Evolutionary conservation across 2,797 vertebrate genomes (phyloP).

Genomic region (Craterocephalus amniculus): DNA sequence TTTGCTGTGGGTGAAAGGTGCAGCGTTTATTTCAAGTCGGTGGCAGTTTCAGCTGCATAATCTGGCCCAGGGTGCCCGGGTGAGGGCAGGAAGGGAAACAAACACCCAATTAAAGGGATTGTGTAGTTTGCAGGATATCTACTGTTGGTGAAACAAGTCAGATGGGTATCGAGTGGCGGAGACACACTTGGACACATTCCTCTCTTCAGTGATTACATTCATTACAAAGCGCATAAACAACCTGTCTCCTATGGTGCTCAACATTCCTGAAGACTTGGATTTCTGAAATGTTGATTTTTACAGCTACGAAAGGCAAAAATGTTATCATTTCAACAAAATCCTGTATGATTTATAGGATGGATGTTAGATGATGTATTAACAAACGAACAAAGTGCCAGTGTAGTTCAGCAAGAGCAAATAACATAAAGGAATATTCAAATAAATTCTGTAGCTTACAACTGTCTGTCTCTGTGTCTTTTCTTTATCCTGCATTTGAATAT

Average conservation of each 20-base stretch:
- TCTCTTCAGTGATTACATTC: conserved; percentile 19
- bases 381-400: no score
- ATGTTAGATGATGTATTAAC: no score
- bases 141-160: conserved; percentile 36
- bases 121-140: conserved; percentile 25
- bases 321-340: no score
- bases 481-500: no score
- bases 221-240: conserved; percentile 10
- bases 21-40: conserved; percentile 40
- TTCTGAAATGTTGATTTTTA: no score
- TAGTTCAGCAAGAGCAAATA: no score
- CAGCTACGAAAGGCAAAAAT: no score
- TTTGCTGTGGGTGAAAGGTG: conserved; percentile 58
- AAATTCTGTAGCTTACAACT: no score
- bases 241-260: not conserved
- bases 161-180: conserved; percentile 34
- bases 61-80: conserved; percentile 29
- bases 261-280: not conserved
- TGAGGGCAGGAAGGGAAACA: conserved; percentile 7
- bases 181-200: conserved; percentile 26
- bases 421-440: no score
- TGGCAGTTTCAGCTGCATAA: conserved; percentile 49
- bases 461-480: no score
- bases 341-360: no score
- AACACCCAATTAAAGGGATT: conserved; percentile 26